Percentiles rank a stretch among this genome's conserved stretches.
phyloP scores from a whole-genome alignment of 2,113 vertebrate species.

The Thamnophis sirtalis region DNA sequence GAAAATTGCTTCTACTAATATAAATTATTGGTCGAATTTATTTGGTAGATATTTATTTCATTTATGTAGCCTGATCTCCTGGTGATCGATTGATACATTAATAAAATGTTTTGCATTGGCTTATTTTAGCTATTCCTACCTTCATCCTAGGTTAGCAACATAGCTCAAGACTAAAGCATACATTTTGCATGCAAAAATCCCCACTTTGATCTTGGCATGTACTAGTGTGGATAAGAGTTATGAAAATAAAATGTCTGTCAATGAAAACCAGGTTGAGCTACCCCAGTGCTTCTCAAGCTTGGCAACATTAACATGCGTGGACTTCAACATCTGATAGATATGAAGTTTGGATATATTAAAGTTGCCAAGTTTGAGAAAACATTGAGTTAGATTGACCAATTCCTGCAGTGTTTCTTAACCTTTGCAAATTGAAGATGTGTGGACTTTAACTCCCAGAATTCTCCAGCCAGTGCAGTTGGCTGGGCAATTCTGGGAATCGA shows the following conservation, averaged over 20 bases:
- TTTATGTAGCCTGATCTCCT: not conserved
- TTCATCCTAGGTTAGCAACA: not conserved
- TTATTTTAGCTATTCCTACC: not conserved
- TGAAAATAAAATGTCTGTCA: not conserved
- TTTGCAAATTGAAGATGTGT: not conserved
- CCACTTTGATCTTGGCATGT: not conserved
- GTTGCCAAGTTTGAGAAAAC: not conserved
- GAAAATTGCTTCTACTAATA: not conserved
- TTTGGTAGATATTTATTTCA: not conserved
- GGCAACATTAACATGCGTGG: not conserved
- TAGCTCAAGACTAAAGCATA: not conserved
- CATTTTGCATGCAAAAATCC: not conserved
- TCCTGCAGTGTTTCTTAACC: not conserved
- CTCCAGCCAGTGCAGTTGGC: not conserved
- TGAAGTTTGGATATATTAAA: not conserved
- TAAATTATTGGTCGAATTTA: not conserved
- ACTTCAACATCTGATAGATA: not conserved
- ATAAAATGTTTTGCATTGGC: not conserved
- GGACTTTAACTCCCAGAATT: not conserved
- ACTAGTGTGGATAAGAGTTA: not conserved
- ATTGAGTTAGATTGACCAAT: not conserved
- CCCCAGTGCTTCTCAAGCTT: not conserved
- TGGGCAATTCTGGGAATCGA: not conserved
- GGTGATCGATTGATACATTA: not conserved
- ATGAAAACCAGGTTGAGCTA: not conserved